Evolutionary conservation across 2,888 invertebrate species (phyloP).

Genomic region (Chrysolina oricalcia): DNA sequence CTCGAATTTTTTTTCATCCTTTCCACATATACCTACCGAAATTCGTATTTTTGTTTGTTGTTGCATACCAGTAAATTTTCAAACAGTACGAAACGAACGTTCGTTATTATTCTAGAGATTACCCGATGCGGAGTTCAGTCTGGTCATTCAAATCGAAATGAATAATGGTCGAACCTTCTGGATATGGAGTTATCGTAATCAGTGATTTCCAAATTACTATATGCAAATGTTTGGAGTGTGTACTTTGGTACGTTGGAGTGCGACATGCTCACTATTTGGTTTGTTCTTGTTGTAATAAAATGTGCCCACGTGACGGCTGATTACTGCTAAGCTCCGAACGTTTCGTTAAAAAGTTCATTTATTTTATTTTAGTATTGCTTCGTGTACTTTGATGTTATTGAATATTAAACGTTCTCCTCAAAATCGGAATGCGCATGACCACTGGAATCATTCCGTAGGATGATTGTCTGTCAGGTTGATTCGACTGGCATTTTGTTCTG

Average conservation of each 20-base stretch:
- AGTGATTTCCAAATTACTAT: conserved; percentile 9
- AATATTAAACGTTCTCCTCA: no score
- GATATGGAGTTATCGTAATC: conserved; percentile 6
- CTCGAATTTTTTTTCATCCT: not conserved
- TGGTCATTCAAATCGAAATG: conserved; percentile 8
- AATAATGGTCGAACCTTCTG: conserved; percentile 15
- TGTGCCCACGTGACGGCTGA: not conserved
- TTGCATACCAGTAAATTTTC: conserved; percentile 2
- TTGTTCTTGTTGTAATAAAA: not conserved
- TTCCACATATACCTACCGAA: not conserved
- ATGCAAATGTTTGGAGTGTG: conserved; percentile 22
- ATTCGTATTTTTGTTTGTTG: not conserved
- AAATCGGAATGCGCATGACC: no score
- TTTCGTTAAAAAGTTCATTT: no score
- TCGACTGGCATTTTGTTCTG: no score
- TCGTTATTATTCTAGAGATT: conserved; percentile 16
- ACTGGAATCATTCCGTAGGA: no score
- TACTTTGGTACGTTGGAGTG: not conserved
- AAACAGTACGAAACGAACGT: not conserved
- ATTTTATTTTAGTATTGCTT: no score
- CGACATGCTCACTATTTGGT: not conserved
- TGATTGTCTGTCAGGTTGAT: no score
- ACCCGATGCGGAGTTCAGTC: not conserved
- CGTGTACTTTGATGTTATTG: no score
- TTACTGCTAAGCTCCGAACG: not conserved